Percentiles rank a stretch among this genome's conserved stretches.
Conservation (phyloP, 2,888 invertebrate species). For the Hydriomena furcata region DNA sequence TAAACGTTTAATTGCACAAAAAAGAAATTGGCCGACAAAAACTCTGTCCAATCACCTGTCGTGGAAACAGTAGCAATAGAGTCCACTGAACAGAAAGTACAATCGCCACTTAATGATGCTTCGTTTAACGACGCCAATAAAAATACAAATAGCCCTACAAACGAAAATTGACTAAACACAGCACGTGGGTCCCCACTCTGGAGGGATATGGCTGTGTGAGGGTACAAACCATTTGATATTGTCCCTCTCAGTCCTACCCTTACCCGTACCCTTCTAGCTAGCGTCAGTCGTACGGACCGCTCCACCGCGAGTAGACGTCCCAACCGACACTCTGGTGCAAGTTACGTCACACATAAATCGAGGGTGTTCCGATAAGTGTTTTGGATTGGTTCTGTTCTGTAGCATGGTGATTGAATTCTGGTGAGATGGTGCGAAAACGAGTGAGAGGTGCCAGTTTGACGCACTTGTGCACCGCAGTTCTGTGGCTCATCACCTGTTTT, state of each 20-base stretch:
- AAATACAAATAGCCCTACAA: conserved; percentile 64
- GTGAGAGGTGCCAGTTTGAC: conserved; percentile 60
- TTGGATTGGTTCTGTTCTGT: conserved; percentile 65
- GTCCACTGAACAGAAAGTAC: conserved; percentile 57
- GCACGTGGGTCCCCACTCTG: conserved; percentile 68
- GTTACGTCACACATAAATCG: conserved; percentile 68
- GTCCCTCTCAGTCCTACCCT: conserved; percentile 60
- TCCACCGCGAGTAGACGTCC: conserved; percentile 55
- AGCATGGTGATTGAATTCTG: conserved; percentile 70
- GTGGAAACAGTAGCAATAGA: conserved; percentile 37
- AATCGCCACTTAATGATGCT: conserved; percentile 60
- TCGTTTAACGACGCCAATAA: conserved; percentile 68
- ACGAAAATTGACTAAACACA: conserved; percentile 70
- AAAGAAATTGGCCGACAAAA: conserved; percentile 26
- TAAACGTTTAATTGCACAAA: conserved; percentile 32
- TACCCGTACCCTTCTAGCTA: conserved; percentile 40
- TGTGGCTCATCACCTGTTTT: conserved; percentile 74
- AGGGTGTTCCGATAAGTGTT: conserved; percentile 54
- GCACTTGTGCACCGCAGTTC: conserved; percentile 62
- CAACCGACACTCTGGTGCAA: conserved; percentile 12
- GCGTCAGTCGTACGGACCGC: conserved; percentile 62
- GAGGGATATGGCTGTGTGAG: conserved; percentile 66
- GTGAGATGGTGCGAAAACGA: conserved; percentile 72
- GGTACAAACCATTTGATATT: conserved; percentile 74
- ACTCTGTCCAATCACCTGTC: conserved; percentile 24